A percentile compares a stretch with the other conserved stretches of the same genome.
Evolutionary conservation across 1,140 invertebrate genomes (phyloP).

Genomic region (Anastrepha obliqua): DNA sequence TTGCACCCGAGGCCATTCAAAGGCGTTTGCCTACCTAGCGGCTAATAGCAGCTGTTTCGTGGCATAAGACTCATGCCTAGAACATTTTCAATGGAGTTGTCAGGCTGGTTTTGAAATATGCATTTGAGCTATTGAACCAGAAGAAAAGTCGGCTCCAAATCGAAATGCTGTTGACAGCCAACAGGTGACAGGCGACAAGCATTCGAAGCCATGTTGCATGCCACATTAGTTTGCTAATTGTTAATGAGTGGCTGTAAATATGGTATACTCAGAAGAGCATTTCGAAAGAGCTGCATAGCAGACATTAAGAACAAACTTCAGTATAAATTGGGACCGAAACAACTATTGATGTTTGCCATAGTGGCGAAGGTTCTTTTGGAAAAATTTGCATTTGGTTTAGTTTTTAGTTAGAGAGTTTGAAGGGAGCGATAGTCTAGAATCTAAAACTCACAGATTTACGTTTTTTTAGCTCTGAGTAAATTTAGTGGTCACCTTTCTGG

Average conservation of each 20-base stretch:
- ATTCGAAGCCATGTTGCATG: constrained; percentile 24
- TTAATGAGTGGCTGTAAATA: not conserved
- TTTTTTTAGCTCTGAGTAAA: too few relatives aligned
- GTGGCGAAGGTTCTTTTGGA: too few relatives aligned
- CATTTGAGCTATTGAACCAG: constrained; percentile 1
- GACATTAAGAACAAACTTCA: too few relatives aligned
- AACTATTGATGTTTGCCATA: too few relatives aligned
- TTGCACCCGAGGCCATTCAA: constrained; percentile 38
- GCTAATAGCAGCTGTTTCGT: constrained; percentile 19
- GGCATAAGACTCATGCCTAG: not conserved
- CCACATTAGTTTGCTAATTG: constrained; percentile 33
- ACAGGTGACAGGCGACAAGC: constrained; percentile 27
- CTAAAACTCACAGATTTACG: too few relatives aligned
- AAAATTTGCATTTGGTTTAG: too few relatives aligned
- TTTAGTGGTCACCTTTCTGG: too few relatives aligned
- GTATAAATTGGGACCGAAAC: too few relatives aligned
- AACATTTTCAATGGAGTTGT: constrained; percentile 14
- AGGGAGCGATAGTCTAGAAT: too few relatives aligned
- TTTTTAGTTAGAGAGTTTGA: too few relatives aligned
- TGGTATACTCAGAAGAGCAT: not conserved
- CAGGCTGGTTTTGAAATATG: constrained; percentile 14
- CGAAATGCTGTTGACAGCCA: constrained; percentile 37
- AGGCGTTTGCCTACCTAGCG: constrained; percentile 31
- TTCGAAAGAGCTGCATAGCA: not conserved
- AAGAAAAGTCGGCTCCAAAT: not conserved